phyloP scores from a whole-genome alignment of 2,888 invertebrate species.

The Cantharis rufa region DNA sequence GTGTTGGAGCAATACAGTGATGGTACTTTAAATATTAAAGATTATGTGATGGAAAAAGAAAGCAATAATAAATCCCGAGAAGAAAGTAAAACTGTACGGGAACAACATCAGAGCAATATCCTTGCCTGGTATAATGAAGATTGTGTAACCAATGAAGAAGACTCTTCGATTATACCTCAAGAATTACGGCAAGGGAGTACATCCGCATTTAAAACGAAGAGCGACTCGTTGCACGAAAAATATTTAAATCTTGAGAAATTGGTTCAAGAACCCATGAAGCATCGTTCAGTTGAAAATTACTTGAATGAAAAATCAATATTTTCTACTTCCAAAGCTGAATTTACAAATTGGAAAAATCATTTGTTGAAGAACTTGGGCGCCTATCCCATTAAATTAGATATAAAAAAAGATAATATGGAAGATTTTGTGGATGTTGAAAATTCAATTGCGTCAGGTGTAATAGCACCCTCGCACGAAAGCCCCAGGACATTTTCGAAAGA shows the following conservation, averaged over 20 bases:
- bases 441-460: slow-evolving; percentile 44
- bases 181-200: neutral
- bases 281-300: slow-evolving; percentile 34
- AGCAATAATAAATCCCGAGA: neutral
- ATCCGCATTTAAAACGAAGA: neutral
- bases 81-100: slow-evolving; percentile 8
- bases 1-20: slow-evolving; percentile 46
- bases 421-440: slow-evolving; percentile 47
- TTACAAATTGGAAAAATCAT: slow-evolving; percentile 12
- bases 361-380: slow-evolving; percentile 4
- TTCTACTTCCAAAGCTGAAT: slow-evolving; percentile 7
- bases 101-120: neutral
- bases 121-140: neutral
- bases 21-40: slow-evolving; percentile 44
- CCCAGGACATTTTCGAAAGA: slow-evolving; percentile 37
- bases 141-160: neutral
- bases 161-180: neutral
- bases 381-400: slow-evolving; percentile 16
- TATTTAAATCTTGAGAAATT: slow-evolving; percentile 44
- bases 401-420: slow-evolving; percentile 37
- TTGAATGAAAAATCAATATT: slow-evolving; percentile 10
- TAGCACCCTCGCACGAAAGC: slow-evolving; percentile 35
- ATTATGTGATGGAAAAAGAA: slow-evolving; percentile 34
- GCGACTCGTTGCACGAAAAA: slow-evolving; percentile 14
- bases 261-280: slow-evolving; percentile 41